Percentiles rank a stretch among this genome's conserved stretches.
Conservation (phyloP, 2,888 invertebrate species). For the Acleris sparsana region DNA sequence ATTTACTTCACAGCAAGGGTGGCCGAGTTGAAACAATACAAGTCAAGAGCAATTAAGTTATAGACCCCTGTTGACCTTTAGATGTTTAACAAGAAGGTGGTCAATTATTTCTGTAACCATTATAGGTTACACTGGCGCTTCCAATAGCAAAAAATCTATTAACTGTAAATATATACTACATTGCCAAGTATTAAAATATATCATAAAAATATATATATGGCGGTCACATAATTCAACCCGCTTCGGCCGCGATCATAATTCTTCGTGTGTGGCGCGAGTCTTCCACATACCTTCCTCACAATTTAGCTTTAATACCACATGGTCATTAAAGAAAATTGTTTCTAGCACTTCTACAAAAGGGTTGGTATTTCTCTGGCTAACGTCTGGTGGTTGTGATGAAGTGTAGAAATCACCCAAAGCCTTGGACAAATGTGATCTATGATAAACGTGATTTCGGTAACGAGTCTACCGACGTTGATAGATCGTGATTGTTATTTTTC, state of each 20-base stretch:
- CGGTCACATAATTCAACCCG: conserved; percentile 73
- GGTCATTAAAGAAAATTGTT: conserved; percentile 46
- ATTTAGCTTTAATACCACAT: conserved; percentile 52
- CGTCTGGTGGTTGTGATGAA: conserved; percentile 43
- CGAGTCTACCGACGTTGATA: conserved; percentile 73
- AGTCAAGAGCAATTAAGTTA: no score
- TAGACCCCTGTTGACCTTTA: no score
- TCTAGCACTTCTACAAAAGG: conserved; percentile 46
- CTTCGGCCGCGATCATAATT: conserved; percentile 74
- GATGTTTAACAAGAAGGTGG: no score
- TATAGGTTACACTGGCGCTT: no score
- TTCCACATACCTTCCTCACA: conserved; percentile 60
- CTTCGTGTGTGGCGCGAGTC: conserved; percentile 82
- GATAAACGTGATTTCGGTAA: conserved; percentile 82
- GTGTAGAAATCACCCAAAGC: conserved; percentile 59
- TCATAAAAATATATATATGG: conserved; percentile 74
- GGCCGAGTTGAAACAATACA: no score
- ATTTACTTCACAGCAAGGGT: no score
- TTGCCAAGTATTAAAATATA: conserved; percentile 64
- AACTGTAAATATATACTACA: conserved; percentile 37
- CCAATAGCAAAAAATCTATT: background rate
- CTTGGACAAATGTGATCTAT: conserved; percentile 82
- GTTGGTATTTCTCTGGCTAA: conserved; percentile 43
- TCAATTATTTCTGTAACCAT: no score
- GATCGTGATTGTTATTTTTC: conserved; percentile 72